These are phyloP conservation scores for Spodoptera frugiperda DNA, from an alignment of 1,140 invertebrate genomes.

Conservation along the genomic window DNA sequence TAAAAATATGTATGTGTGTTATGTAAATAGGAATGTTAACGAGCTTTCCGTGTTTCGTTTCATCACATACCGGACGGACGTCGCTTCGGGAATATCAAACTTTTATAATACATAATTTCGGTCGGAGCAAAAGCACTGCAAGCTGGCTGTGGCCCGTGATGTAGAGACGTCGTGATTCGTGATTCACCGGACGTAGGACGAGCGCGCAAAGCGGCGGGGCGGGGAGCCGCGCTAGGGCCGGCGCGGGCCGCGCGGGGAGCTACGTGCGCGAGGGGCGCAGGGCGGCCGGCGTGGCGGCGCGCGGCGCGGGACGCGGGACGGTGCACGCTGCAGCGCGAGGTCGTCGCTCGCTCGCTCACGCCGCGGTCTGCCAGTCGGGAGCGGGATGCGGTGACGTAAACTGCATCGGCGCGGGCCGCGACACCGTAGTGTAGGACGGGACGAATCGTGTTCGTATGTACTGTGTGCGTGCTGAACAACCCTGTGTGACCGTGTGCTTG, in stretches of 20 bases:
- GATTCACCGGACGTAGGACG: conserved; percentile 83
- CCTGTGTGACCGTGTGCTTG: conserved; percentile 76
- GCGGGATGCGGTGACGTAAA: conserved; percentile 86
- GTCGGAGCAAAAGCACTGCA: conserved; percentile 49
- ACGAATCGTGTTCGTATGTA: conserved; percentile 78
- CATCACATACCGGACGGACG: conserved; percentile 50
- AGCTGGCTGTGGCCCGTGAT: conserved; percentile 51
- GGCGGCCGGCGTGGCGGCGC: conserved; percentile 63
- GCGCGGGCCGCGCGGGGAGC: conserved; percentile 49
- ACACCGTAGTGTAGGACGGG: conserved; percentile 83
- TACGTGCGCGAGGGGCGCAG: conserved; percentile 60
- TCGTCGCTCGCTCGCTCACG: conserved; percentile 83
- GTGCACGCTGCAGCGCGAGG: conserved; percentile 83
- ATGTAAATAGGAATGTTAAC: conserved; percentile 54
- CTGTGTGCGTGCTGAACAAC: conserved; percentile 73
- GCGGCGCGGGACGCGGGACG: conserved; percentile 71
- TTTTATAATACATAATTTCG: conserved; percentile 50
- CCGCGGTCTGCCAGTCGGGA: conserved; percentile 80
- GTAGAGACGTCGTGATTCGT: conserved; percentile 68
- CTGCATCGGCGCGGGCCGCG: conserved; percentile 83
- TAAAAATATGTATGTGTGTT: conserved; percentile 10
- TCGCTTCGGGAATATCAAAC: conserved; percentile 31
- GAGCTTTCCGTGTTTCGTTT: conserved; percentile 50
- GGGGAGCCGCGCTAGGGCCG: conserved; percentile 56
- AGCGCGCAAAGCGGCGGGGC: conserved; percentile 56